These are phyloP conservation scores for Chirona hameri DNA, from an alignment of 2,888 invertebrate genomes.

Conservation along the genomic window DNA sequence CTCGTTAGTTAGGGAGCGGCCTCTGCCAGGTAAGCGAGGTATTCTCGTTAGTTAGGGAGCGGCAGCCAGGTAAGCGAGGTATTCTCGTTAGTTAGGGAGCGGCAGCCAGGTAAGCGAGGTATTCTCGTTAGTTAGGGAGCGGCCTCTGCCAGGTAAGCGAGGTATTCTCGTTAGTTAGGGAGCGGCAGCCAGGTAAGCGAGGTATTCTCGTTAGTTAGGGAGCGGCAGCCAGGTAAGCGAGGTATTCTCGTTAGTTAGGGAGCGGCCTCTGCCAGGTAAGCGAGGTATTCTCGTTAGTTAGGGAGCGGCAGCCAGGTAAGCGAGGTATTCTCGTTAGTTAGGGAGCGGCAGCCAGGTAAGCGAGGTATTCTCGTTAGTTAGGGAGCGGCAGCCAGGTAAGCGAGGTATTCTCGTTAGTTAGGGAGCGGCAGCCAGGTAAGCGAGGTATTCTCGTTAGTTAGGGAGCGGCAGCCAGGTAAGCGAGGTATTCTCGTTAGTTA, in stretches of 20 bases:
- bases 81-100: too few relatives aligned
- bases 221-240: conserved; percentile 39
- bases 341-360: conserved; percentile 40
- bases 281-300: background rate
- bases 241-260: background rate
- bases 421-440: conserved; percentile 40
- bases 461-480: conserved; percentile 40
- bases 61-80: conserved; percentile 38
- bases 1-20: conserved; percentile 6
- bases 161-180: background rate
- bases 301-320: conserved; percentile 40
- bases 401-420: background rate
- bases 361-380: background rate
- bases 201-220: background rate
- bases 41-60: too few relatives aligned
- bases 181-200: conserved; percentile 39
- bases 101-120: conserved; percentile 38
- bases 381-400: conserved; percentile 40
- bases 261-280: conserved; percentile 29
- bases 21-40: conserved; percentile 9
- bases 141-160: conserved; percentile 23
- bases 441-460: background rate
- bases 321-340: background rate
- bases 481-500: background rate
- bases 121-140: background rate